Evolutionary conservation across 2,113 vertebrate species (phyloP).

Genomic region (Corythornis cristatus): DNA sequence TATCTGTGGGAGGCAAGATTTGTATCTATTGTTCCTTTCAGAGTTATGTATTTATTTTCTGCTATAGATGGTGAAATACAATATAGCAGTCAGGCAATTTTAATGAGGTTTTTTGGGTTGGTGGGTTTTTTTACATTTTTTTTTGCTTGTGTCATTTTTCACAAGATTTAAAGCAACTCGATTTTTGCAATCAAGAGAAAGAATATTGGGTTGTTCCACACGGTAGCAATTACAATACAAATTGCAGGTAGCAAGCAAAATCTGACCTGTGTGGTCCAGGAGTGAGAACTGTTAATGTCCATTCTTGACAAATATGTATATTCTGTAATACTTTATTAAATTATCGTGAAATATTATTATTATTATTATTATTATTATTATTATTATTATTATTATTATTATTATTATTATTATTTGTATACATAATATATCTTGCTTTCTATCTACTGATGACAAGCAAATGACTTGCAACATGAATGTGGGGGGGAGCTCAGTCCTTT

Average conservation of each 20-base stretch:
- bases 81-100: background rate
- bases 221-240: background rate
- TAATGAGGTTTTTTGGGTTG: background rate
- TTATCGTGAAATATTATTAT: background rate
- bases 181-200: background rate
- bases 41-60: conserved; percentile 9
- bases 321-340: background rate
- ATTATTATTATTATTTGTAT: background rate
- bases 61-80: background rate
- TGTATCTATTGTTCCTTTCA: background rate
- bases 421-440: background rate
- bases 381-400: background rate
- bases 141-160: background rate
- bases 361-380: background rate
- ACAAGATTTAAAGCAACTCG: background rate
- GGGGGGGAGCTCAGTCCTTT: background rate
- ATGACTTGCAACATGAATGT: background rate
- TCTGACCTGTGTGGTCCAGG: background rate
- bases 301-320: background rate
- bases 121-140: background rate
- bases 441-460: background rate
- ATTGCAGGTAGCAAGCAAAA: background rate
- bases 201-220: background rate
- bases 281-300: background rate
- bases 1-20: background rate